These are phyloP conservation scores for Amblyopsis hoosieri DNA, from an alignment of 2,797 vertebrate genomes.

Conservation along the genomic window DNA sequence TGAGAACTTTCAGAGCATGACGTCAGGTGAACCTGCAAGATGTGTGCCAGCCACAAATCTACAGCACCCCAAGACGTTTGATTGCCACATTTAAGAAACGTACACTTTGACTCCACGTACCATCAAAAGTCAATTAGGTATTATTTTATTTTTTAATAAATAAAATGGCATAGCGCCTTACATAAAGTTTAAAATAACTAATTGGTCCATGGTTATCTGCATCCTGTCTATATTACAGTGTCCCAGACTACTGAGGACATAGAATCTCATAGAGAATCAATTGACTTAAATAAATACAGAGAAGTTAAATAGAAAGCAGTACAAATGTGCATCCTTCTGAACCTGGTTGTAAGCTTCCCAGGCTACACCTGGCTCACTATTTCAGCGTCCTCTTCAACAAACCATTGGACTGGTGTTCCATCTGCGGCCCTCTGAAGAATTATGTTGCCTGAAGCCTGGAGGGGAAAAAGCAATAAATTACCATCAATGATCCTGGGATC, in stretches of 20 bases:
- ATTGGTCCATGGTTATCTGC: constrained; percentile 42
- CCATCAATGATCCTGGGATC: not conserved
- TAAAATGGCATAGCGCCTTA: constrained; percentile 66
- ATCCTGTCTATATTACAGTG: constrained; percentile 22
- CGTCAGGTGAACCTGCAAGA: constrained; percentile 58
- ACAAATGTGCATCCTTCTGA: constrained; percentile 24
- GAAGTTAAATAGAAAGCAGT: constrained; percentile 49
- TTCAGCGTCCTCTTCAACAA: constrained; percentile 84
- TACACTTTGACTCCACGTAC: constrained; percentile 33
- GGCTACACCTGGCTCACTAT: constrained; percentile 88
- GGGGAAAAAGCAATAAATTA: not conserved
- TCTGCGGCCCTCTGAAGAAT: constrained; percentile 84
- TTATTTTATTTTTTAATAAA: constrained; percentile 58
- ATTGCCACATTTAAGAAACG: constrained; percentile 32
- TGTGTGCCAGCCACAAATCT: constrained; percentile 72
- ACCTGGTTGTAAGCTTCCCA: constrained; percentile 4
- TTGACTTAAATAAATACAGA: constrained; percentile 72
- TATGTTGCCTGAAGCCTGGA: constrained; percentile 78
- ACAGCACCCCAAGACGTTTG: not conserved
- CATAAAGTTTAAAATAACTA: constrained; percentile 62
- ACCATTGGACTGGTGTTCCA: constrained; percentile 87
- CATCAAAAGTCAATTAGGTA: constrained; percentile 33
- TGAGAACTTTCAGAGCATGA: constrained; percentile 36
- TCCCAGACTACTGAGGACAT: constrained; percentile 26
- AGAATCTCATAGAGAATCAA: constrained; percentile 67